These are phyloP conservation scores for Drosophila multiciliata DNA, from an alignment of 2,888 invertebrate genomes.

Conservation along the genomic window DNA sequence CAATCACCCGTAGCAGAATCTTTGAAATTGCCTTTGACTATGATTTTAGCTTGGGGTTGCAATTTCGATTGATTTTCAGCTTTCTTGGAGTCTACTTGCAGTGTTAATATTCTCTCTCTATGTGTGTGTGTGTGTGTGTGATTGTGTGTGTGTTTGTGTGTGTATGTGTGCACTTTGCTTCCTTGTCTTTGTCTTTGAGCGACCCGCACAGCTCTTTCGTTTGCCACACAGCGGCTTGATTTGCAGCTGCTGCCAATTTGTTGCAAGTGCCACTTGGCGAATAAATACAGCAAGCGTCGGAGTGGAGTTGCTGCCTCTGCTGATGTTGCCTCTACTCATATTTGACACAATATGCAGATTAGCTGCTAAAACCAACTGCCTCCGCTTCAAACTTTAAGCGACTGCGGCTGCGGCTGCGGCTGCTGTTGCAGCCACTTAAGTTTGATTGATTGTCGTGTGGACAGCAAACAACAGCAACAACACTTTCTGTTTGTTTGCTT, in stretches of 20 bases:
- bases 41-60: conserved; percentile 74
- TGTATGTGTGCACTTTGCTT: conserved; percentile 1
- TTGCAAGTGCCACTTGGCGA: conserved; percentile 68
- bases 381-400: conserved; percentile 9
- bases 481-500: neutral
- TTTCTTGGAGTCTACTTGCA: conserved; percentile 22
- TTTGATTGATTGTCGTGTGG: conserved; percentile 76
- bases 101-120: conserved; percentile 23
- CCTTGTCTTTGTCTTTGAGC: conserved; percentile 16
- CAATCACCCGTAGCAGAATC: conserved; percentile 74
- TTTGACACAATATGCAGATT: conserved; percentile 78
- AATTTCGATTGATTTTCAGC: conserved; percentile 76
- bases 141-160: too few relatives aligned
- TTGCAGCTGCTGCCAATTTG: conserved; percentile 64
- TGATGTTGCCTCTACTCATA: conserved; percentile 21
- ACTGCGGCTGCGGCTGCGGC: conserved; percentile 24
- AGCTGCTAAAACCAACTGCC: conserved; percentile 66
- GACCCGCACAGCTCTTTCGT: conserved; percentile 58
- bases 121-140: neutral
- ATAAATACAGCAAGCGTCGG: conserved; percentile 34
- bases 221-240: conserved; percentile 31
- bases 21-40: conserved; percentile 34
- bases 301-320: conserved; percentile 18
- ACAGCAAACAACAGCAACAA: neutral
- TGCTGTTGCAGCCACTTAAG: conserved; percentile 57